Evolutionary conservation across 2,888 invertebrate species (phyloP).

Genomic region (Leptopilina myrica): DNA sequence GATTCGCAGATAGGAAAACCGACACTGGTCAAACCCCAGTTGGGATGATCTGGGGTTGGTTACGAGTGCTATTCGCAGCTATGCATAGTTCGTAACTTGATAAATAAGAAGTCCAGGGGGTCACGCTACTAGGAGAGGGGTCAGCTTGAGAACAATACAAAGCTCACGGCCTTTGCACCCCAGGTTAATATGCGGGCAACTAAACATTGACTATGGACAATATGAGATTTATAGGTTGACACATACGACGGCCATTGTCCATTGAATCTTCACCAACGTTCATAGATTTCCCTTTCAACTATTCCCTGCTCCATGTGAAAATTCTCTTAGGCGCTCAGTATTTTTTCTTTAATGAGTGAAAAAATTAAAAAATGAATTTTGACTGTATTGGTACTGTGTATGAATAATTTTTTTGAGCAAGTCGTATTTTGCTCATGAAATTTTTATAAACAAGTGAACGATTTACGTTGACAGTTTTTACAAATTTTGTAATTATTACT

Average conservation of each 20-base stretch:
- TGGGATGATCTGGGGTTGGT: conserved; percentile 43
- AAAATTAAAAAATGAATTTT: too few species aligned
- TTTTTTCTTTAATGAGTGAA: too few species aligned
- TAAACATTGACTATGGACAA: conserved; percentile 74
- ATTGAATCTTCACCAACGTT: conserved; percentile 42
- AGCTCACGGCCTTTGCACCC: conserved; percentile 73
- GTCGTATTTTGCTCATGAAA: too few species aligned
- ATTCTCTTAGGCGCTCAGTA: too few species aligned
- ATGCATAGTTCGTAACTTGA: conserved; percentile 67
- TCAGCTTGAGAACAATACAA: conserved; percentile 70
- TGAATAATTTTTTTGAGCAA: too few species aligned
- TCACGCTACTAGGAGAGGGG: conserved; percentile 70
- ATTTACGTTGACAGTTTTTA: too few species aligned
- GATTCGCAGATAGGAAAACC: conserved; percentile 29
- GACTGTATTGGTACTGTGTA: too few species aligned
- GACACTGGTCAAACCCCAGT: conserved; percentile 40
- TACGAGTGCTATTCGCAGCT: conserved; percentile 32
- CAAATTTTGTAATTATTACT: too few species aligned
- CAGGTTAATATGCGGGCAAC: conserved; percentile 76
- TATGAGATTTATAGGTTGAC: conserved; percentile 75
- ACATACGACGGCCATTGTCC: conserved; percentile 67
- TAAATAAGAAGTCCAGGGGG: conserved; percentile 73
- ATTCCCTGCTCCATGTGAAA: too few species aligned
- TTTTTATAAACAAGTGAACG: too few species aligned
- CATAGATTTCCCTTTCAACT: conserved; percentile 31